phyloP scores from a whole-genome alignment of 2,797 vertebrate genomes.

The Halcyon chelicuti region DNA sequence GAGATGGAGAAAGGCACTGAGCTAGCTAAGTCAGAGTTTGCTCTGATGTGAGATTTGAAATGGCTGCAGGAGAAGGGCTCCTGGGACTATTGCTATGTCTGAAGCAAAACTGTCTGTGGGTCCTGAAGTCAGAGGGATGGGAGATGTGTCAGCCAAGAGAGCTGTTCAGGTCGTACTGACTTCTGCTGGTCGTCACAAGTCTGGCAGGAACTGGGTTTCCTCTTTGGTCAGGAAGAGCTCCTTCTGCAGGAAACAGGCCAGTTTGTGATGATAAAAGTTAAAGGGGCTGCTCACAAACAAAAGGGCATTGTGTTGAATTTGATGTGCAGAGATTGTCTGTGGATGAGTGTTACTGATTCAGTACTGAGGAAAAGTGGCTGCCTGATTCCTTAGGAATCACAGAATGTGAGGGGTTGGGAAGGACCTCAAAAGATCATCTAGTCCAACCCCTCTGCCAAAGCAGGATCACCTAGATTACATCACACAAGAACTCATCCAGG shows the following conservation, averaged over 20 bases:
- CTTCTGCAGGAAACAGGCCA: background rate
- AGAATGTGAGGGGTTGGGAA: too few relatives aligned
- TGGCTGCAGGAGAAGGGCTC: background rate
- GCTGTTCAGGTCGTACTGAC: background rate
- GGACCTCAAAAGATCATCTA: too few relatives aligned
- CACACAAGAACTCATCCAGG: too few relatives aligned
- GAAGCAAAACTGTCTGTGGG: background rate
- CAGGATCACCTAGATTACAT: too few relatives aligned
- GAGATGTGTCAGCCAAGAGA: background rate
- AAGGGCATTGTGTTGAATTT: background rate
- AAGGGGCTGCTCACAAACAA: slow-evolving; percentile 2
- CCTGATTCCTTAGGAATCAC: background rate
- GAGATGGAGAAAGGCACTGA: background rate
- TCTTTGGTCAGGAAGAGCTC: background rate
- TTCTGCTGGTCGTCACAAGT: background rate
- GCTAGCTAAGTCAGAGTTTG: background rate
- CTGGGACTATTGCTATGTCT: background rate
- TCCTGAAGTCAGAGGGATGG: background rate
- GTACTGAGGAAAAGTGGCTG: background rate
- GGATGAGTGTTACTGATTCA: background rate
- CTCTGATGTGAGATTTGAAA: background rate
- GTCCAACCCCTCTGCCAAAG: too few relatives aligned
- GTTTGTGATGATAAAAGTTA: background rate
- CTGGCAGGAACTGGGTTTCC: slow-evolving; percentile 8
- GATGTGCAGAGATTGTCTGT: background rate